A percentile compares a stretch with the other conserved stretches of the same genome.
phyloP scores from a whole-genome alignment of 2,797 vertebrate species.

The Sitta carolinensis region DNA sequence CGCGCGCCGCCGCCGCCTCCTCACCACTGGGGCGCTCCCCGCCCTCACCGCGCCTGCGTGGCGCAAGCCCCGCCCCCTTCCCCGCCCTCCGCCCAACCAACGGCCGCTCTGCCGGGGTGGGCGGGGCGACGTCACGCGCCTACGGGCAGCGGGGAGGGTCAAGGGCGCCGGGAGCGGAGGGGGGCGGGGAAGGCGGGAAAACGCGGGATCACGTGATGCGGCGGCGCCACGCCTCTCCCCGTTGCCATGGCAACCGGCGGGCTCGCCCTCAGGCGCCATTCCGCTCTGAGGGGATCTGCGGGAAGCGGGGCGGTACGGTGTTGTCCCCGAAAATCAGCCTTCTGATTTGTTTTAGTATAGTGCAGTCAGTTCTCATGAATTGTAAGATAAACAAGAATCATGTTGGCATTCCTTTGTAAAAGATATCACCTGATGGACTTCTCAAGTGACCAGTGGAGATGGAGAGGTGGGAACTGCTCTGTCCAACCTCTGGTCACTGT shows the following conservation, averaged over 20 bases:
- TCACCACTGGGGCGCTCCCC: neutral
- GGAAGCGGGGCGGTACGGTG: accelerated
- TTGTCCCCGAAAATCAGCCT: no score
- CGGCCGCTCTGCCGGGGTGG: accelerated
- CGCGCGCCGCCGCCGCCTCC: neutral
- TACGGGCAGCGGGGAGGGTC: neutral
- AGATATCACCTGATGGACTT: no score
- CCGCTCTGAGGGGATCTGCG: neutral
- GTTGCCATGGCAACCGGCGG: neutral
- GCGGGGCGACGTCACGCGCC: neutral
- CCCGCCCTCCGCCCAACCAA: neutral
- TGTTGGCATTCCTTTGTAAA: no score
- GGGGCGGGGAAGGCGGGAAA: neutral
- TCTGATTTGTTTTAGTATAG: no score
- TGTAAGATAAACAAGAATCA: no score
- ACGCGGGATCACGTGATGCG: accelerated
- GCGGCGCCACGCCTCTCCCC: no score
- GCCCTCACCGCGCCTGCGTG: neutral
- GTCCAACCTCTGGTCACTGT: no score
- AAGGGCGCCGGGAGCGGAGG: neutral
- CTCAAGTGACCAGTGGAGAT: no score
- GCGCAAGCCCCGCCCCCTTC: accelerated
- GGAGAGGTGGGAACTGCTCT: no score
- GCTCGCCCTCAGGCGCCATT: neutral
- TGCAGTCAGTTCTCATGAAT: no score